Percentiles rank a stretch among this genome's conserved stretches.
Evolutionary conservation across 2,888 invertebrate species (phyloP).

Genomic region (Drosophila anomalata): DNA sequence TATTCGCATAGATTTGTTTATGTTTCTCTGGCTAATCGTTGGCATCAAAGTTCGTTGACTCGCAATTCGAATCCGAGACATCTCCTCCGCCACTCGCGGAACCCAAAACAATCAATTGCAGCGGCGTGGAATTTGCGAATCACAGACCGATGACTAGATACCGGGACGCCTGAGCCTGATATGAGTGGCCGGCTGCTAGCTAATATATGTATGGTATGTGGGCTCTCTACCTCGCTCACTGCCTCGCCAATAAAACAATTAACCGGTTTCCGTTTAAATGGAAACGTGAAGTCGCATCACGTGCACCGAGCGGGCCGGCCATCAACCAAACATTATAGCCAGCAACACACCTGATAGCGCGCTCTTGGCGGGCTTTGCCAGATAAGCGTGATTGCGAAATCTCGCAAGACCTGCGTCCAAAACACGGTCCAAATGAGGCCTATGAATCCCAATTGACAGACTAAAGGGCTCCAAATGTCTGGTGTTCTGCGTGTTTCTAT

Average conservation of each 20-base stretch:
- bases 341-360: constrained; percentile 18
- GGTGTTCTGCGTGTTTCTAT: no score
- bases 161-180: constrained; percentile 16
- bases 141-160: constrained; percentile 5
- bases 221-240: not conserved
- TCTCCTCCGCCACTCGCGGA: constrained; percentile 24
- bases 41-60: constrained; percentile 52
- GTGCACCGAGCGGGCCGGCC: constrained; percentile 19
- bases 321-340: constrained; percentile 20
- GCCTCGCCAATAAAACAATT: constrained; percentile 29
- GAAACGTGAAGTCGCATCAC: constrained; percentile 41
- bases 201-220: constrained; percentile 5
- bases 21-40: constrained; percentile 41
- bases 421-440: no score
- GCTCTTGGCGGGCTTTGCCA: not conserved
- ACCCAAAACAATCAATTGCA: constrained; percentile 25
- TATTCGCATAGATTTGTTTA: constrained; percentile 47
- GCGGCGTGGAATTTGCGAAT: constrained; percentile 15
- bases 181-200: constrained; percentile 8
- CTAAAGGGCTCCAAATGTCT: no score
- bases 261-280: constrained; percentile 37
- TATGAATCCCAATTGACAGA: no score
- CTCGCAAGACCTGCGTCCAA: not conserved
- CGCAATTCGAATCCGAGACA: constrained; percentile 30
- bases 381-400: constrained; percentile 2